Percentiles rank a stretch among this genome's conserved stretches.
Evolutionary conservation across 2,888 invertebrate genomes (phyloP).

Genomic region (Pinctada fucata): DNA sequence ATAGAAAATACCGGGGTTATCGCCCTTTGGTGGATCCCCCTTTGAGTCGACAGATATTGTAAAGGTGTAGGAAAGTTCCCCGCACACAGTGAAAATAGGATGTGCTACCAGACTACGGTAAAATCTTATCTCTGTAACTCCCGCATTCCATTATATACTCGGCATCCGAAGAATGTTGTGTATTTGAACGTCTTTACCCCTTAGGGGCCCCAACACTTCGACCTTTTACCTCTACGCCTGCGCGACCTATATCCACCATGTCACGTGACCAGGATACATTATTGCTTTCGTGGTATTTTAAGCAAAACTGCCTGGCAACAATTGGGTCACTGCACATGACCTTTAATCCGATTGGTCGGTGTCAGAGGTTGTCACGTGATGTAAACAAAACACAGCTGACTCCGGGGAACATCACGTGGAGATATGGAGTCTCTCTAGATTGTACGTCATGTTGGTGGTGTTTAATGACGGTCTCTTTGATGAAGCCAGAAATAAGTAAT

Average conservation of each 20-base stretch:
- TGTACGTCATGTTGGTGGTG: too few species aligned
- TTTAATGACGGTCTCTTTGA: too few species aligned
- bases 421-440: too few species aligned
- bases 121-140: neutral
- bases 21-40: too few species aligned
- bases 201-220: neutral
- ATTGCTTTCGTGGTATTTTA: slow-evolving; percentile 24
- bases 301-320: slow-evolving; percentile 45
- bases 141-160: neutral
- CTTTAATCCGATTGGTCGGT: slow-evolving; percentile 37
- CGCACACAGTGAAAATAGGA: too few species aligned
- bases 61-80: too few species aligned
- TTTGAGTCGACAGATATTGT: too few species aligned
- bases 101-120: neutral
- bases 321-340: slow-evolving; percentile 43
- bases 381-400: slow-evolving; percentile 69
- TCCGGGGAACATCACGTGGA: slow-evolving; percentile 24
- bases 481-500: too few species aligned
- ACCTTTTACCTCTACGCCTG: neutral
- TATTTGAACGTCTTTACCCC: neutral
- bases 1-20: too few species aligned
- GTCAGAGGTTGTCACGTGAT: slow-evolving; percentile 55
- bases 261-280: neutral
- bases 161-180: neutral
- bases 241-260: neutral